phyloP scores from a whole-genome alignment of 2,797 vertebrate genomes.

The Hyperoplus immaculatus region DNA sequence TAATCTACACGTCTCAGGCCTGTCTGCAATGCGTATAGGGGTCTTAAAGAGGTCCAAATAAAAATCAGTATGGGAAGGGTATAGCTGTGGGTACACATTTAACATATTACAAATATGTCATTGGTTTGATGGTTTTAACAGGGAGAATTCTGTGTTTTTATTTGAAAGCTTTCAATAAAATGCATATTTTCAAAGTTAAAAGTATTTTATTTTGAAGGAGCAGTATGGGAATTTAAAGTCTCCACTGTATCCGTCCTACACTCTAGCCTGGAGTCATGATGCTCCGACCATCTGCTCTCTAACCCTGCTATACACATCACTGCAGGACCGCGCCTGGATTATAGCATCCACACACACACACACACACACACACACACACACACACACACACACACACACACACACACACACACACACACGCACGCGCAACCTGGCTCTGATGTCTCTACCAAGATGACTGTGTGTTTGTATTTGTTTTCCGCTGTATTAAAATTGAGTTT shows the following conservation, averaged over 20 bases:
- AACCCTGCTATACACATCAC: slow-evolving; percentile 56
- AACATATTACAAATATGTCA: background rate
- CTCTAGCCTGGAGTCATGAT: slow-evolving; percentile 54
- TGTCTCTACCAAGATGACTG: slow-evolving; percentile 54
- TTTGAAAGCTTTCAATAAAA: background rate
- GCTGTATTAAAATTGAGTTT: slow-evolving; percentile 10
- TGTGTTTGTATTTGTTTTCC: slow-evolving; percentile 25
- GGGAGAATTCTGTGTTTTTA: background rate
- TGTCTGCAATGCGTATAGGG: too few species aligned
- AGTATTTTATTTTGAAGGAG: slow-evolving; percentile 32
- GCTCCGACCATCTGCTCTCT: slow-evolving; percentile 71
- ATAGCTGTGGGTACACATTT: background rate
- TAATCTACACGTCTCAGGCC: too few species aligned
- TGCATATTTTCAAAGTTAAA: background rate
- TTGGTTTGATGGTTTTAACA: background rate
- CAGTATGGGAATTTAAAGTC: slow-evolving; percentile 46
- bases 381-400: slow-evolving; percentile 13
- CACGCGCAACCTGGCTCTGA: slow-evolving; percentile 17
- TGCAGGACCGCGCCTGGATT: slow-evolving; percentile 67
- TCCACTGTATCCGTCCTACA: slow-evolving; percentile 18
- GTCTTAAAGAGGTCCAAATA: too few species aligned
- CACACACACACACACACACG: slow-evolving; percentile 20
- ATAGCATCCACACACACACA: slow-evolving; percentile 43
- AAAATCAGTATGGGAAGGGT: too few species aligned
- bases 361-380: background rate